Evolutionary conservation across 1,140 invertebrate genomes (phyloP).

Genomic region (Drepana arcuata): DNA sequence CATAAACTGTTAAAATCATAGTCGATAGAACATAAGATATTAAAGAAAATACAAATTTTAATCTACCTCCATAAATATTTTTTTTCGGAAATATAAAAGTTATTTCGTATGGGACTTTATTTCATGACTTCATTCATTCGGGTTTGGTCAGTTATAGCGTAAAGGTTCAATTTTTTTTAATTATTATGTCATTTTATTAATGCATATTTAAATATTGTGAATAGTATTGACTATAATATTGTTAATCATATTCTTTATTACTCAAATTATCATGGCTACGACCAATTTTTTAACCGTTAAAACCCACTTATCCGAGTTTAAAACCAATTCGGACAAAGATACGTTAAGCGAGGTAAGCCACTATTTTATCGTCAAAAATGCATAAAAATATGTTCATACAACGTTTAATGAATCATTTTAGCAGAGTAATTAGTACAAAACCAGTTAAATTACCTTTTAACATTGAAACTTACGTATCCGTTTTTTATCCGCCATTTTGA

Average conservation of each 20-base stretch:
- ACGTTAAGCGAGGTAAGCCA: slow-evolving; percentile 67
- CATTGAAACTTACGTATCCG: too few relatives aligned
- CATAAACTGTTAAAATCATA: too few relatives aligned
- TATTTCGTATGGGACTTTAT: too few relatives aligned
- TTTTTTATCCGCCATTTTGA: slow-evolving; percentile 33
- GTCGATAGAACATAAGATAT: too few relatives aligned
- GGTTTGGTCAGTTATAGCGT: slow-evolving; percentile 2
- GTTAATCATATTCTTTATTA: slow-evolving; percentile 21
- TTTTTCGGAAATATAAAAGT: too few relatives aligned
- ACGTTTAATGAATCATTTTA: too few relatives aligned
- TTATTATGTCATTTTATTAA: slow-evolving; percentile 34
- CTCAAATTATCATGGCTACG: slow-evolving; percentile 56
- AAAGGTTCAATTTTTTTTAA: slow-evolving; percentile 19
- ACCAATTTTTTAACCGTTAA: slow-evolving; percentile 62
- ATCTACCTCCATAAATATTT: too few relatives aligned
- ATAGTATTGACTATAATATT: slow-evolving; percentile 23
- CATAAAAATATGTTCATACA: too few relatives aligned
- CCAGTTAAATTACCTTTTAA: too few relatives aligned
- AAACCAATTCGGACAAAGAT: slow-evolving; percentile 60
- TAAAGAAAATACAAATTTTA: too few relatives aligned
- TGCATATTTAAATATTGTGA: slow-evolving; percentile 25
- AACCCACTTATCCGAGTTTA: slow-evolving; percentile 65
- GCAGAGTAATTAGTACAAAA: too few relatives aligned
- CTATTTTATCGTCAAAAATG: too few relatives aligned
- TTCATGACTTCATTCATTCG: neutral